Conservation (phyloP, 1,140 invertebrate genomes). For the Heterodera carotae region DNA sequence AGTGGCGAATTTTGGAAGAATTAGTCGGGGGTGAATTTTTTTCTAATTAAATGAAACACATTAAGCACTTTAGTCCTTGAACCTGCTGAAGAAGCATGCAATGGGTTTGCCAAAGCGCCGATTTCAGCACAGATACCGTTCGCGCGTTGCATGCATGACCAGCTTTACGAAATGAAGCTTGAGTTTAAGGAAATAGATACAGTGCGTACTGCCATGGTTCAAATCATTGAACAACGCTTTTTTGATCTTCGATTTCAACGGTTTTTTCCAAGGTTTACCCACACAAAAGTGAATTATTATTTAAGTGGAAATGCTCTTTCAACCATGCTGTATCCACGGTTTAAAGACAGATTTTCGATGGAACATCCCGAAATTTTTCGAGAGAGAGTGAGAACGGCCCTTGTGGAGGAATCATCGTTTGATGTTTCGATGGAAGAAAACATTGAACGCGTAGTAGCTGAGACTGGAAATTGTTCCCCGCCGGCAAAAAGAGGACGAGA, state of each 20-base stretch:
- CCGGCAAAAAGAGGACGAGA: no score
- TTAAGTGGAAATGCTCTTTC: no score
- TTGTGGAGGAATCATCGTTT: no score
- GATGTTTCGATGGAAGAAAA: no score
- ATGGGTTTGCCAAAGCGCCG: neutral
- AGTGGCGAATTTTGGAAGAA: neutral
- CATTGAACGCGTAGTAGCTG: no score
- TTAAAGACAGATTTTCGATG: no score
- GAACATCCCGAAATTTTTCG: no score
- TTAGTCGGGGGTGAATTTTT: neutral
- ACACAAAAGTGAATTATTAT: no score
- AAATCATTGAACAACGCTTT: neutral
- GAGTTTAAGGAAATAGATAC: neutral
- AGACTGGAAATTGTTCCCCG: no score
- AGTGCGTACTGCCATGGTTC: neutral
- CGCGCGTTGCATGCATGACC: neutral
- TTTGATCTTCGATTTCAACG: neutral
- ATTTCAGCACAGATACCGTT: neutral
- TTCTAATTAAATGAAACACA: neutral
- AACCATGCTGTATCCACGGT: no score
- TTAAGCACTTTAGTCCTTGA: neutral
- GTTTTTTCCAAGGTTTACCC: neutral
- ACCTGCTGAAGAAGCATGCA: neutral
- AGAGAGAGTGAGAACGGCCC: no score
- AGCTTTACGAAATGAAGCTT: neutral